A percentile compares a stretch with the other conserved stretches of the same genome.
These are phyloP conservation scores for Drosophila paracracens DNA, from an alignment of 2,888 invertebrate species.

Conservation along the genomic window DNA sequence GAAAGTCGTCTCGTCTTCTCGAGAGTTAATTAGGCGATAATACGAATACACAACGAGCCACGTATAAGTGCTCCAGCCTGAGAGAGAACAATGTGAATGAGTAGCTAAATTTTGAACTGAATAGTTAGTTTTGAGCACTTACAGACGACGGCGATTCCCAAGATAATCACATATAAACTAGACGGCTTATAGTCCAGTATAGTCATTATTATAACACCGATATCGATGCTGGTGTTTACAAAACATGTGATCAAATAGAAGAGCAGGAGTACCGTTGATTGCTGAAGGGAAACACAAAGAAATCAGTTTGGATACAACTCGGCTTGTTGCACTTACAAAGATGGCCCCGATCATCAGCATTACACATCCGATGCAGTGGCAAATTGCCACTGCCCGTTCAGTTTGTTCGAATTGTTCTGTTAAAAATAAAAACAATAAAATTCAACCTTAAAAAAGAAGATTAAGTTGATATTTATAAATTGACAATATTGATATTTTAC, in stretches of 20 bases:
- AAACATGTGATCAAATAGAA: conserved; percentile 61
- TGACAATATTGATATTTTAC: conserved; percentile 9
- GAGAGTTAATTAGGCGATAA: neutral
- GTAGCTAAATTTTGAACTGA: neutral
- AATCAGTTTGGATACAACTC: too few species aligned
- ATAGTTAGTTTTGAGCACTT: neutral
- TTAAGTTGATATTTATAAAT: neutral
- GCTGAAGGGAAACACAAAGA: conserved; percentile 13
- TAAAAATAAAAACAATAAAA: neutral
- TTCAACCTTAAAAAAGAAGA: neutral
- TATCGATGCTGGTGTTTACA: conserved; percentile 28
- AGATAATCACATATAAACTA: neutral
- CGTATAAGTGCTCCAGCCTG: conserved; percentile 39
- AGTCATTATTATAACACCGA: conserved; percentile 1
- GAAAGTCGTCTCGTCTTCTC: neutral
- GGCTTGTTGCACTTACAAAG: conserved; percentile 44
- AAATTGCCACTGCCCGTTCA: conserved; percentile 65
- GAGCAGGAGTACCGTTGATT: conserved; percentile 53
- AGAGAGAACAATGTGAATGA: neutral
- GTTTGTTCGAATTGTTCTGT: conserved; percentile 8
- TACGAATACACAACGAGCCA: conserved; percentile 59
- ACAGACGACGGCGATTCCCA: conserved; percentile 1
- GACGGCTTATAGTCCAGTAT: accelerated
- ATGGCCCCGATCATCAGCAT: conserved; percentile 54
- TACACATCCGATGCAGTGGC: conserved; percentile 61